Percentiles rank a stretch among this genome's conserved stretches.
phyloP scores from a whole-genome alignment of 1,140 invertebrate species.

The Drosophila oshimai region DNA sequence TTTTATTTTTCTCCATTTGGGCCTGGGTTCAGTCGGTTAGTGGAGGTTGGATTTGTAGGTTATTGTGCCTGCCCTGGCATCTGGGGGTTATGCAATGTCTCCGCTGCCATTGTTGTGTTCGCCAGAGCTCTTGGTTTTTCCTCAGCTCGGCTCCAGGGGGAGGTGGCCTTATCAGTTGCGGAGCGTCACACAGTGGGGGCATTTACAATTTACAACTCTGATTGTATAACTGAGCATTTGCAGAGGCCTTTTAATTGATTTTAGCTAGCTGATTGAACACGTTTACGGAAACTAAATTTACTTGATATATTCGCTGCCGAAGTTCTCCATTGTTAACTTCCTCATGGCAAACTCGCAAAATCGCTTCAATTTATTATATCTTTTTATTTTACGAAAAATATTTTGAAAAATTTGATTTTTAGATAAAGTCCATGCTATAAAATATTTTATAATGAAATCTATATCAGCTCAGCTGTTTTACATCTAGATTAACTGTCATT shows the following conservation, averaged over 20 bases:
- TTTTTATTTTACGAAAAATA: too few species aligned
- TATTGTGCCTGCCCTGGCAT: conserved; percentile 61
- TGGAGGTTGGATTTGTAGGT: conserved; percentile 56
- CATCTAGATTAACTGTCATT: too few species aligned
- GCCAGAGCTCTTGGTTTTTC: conserved; percentile 31
- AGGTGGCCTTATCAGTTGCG: conserved; percentile 59
- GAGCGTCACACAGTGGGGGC: conserved; percentile 16
- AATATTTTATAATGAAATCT: neutral
- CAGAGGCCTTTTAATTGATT: conserved; percentile 35
- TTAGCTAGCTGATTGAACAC: conserved; percentile 26
- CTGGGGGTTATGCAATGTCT: conserved; percentile 56
- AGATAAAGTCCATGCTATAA: too few species aligned
- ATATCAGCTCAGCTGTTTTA: too few species aligned
- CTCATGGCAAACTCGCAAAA: neutral
- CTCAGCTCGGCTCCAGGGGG: conserved; percentile 12
- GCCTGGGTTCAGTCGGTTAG: conserved; percentile 45
- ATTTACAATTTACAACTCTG: conserved; percentile 39
- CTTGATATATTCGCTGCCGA: neutral
- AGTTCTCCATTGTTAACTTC: neutral
- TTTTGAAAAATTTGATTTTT: too few species aligned
- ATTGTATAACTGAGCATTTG: conserved; percentile 41
- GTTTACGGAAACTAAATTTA: conserved; percentile 9
- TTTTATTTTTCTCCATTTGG: conserved; percentile 26
- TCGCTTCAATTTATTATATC: too few species aligned
- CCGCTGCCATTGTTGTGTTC: conserved; percentile 52